Percentiles rank a stretch among this genome's conserved stretches.
phyloP scores from a whole-genome alignment of 2,113 vertebrate species.

The Pedionomus torquatus region DNA sequence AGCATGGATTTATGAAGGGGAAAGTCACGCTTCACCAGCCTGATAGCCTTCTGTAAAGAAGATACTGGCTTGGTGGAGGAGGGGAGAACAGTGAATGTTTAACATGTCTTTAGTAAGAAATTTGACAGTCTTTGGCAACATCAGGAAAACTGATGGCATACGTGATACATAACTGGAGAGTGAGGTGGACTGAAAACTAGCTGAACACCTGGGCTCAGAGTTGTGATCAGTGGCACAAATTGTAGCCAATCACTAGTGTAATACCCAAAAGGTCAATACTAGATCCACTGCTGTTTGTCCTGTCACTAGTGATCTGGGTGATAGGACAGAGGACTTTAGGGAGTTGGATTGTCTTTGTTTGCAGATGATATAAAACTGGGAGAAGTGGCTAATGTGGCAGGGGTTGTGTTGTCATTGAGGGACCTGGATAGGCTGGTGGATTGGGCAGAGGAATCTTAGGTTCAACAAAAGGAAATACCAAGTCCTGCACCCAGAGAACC shows the following conservation, averaged over 20 bases:
- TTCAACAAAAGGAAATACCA: neutral
- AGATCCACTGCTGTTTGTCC: neutral
- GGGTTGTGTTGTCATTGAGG: neutral
- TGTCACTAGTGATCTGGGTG: neutral
- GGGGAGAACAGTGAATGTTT: neutral
- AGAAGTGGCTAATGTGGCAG: neutral
- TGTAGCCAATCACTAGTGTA: neutral
- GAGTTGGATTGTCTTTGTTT: neutral
- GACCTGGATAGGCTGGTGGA: neutral
- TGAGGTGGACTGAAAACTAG: neutral
- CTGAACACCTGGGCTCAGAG: neutral
- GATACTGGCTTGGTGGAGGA: neutral
- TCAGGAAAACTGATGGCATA: neutral
- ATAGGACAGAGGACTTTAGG: neutral
- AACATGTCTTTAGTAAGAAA: too few relatives aligned
- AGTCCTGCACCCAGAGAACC: neutral
- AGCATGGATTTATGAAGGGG: neutral
- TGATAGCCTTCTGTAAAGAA: neutral
- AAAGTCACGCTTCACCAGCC: neutral
- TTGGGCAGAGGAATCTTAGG: neutral
- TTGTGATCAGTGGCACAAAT: neutral
- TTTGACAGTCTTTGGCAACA: too few relatives aligned
- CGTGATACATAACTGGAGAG: neutral
- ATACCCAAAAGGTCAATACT: fast-evolving
- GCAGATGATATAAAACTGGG: neutral